These are phyloP conservation scores for Colistium nudipinnis DNA, from an alignment of 2,113 vertebrate species.

Conservation along the genomic window DNA sequence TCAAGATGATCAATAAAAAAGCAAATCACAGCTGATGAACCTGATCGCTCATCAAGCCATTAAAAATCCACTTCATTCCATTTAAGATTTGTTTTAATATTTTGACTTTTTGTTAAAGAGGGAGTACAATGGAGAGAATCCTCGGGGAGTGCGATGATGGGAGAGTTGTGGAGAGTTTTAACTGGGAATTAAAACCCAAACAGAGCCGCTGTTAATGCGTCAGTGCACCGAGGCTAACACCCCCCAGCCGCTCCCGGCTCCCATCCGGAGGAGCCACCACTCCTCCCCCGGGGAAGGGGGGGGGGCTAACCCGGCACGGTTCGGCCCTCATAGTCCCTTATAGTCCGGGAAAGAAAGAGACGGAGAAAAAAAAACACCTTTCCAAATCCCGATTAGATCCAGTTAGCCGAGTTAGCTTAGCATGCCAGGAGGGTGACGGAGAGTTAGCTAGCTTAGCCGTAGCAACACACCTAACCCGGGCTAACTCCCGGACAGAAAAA, in stretches of 20 bases:
- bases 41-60: too few species aligned
- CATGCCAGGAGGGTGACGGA: constrained; percentile 43
- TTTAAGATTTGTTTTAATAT: too few species aligned
- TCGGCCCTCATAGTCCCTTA: constrained; percentile 36
- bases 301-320: constrained; percentile 1
- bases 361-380: constrained; percentile 24
- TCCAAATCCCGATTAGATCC: constrained; percentile 45
- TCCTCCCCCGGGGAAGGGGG: not conserved
- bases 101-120: too few species aligned
- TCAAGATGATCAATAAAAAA: too few species aligned
- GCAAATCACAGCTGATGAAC: too few species aligned
- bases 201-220: constrained; percentile 56
- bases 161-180: constrained; percentile 20
- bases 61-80: too few species aligned
- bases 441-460: constrained; percentile 55
- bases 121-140: too few species aligned
- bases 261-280: not conserved
- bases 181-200: not conserved
- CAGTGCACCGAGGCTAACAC: constrained; percentile 27
- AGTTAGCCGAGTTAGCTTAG: constrained; percentile 66
- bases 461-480: constrained; percentile 22
- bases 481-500: not conserved
- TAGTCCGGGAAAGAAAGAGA: not conserved
- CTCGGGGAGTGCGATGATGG: too few species aligned
- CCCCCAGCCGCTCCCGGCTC: not conserved